Evolutionary conservation across 2,888 invertebrate species (phyloP).

Genomic region (Lamellibrachia satsuma): DNA sequence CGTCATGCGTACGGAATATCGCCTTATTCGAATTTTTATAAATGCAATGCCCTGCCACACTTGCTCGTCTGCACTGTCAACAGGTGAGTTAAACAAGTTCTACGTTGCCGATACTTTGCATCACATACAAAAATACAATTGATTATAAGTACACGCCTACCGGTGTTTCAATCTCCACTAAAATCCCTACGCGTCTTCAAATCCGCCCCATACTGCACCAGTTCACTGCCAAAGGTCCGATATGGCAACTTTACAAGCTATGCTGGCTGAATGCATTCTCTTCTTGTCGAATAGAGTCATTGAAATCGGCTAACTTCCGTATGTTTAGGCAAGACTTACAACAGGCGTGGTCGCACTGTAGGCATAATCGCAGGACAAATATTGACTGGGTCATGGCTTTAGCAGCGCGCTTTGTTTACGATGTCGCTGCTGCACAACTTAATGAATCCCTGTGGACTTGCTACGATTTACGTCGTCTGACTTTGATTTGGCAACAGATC

Average conservation of each 20-base stretch:
- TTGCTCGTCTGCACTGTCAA: not conserved
- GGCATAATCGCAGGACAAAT: not conserved
- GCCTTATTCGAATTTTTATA: not conserved
- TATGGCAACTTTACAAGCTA: not conserved
- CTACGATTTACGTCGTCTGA: conserved; percentile 9
- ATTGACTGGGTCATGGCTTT: not conserved
- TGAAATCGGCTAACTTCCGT: not conserved
- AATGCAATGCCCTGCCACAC: not conserved
- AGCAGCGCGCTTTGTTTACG: not conserved
- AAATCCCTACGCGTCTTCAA: not conserved
- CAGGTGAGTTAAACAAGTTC: not conserved
- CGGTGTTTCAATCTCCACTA: no score
- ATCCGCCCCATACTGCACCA: not conserved
- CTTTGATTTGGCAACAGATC: not conserved
- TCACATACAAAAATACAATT: not conserved
- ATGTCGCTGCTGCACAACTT: not conserved
- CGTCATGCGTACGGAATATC: not conserved
- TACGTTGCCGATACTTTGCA: not conserved
- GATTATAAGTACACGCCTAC: no score
- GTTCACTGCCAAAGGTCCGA: not conserved
- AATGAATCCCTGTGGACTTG: not conserved
- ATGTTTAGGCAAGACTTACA: not conserved
- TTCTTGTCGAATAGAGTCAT: not conserved
- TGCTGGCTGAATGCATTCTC: not conserved
- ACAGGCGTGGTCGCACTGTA: not conserved